These are phyloP conservation scores for Machaerirhynchus nigripectus DNA, from an alignment of 2,113 vertebrate species.

Conservation along the genomic window DNA sequence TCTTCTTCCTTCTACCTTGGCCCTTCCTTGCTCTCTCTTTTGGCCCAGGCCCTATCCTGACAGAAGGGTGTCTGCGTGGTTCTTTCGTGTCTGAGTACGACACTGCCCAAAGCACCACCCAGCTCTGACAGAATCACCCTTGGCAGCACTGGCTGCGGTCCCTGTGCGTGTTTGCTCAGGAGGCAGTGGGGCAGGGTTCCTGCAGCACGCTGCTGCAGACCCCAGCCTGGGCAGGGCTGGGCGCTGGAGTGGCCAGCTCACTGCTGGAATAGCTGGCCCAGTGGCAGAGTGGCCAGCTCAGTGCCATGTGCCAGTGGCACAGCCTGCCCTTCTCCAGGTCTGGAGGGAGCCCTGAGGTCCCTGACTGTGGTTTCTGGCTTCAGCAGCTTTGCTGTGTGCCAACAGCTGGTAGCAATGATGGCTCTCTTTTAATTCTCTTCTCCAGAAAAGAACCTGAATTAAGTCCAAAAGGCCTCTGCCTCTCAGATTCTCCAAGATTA, in stretches of 20 bases:
- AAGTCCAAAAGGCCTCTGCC: neutral
- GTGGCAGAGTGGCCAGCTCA: neutral
- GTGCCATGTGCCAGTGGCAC: rapidly evolving
- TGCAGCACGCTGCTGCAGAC: neutral
- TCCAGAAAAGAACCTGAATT: neutral
- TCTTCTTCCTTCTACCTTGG: no score
- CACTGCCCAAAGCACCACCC: neutral
- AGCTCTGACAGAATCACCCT: rapidly evolving
- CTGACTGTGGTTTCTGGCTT: neutral
- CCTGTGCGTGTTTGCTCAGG: no score
- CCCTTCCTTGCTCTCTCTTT: no score
- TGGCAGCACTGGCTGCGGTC: rapidly evolving
- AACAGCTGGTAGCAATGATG: neutral
- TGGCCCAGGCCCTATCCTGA: no score
- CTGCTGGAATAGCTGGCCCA: neutral
- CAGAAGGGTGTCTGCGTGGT: no score
- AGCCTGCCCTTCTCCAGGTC: neutral
- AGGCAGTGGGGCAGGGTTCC: neutral
- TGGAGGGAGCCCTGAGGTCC: neutral
- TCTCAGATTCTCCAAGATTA: neutral
- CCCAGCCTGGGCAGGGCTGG: rapidly evolving
- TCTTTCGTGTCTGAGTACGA: no score
- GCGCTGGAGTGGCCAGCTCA: neutral
- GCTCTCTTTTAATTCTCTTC: neutral
- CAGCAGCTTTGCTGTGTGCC: neutral